Base-by-base conservation (phyloP, 2,113 vertebrate species). In the Oxygymnocypris stewartii region DNA sequence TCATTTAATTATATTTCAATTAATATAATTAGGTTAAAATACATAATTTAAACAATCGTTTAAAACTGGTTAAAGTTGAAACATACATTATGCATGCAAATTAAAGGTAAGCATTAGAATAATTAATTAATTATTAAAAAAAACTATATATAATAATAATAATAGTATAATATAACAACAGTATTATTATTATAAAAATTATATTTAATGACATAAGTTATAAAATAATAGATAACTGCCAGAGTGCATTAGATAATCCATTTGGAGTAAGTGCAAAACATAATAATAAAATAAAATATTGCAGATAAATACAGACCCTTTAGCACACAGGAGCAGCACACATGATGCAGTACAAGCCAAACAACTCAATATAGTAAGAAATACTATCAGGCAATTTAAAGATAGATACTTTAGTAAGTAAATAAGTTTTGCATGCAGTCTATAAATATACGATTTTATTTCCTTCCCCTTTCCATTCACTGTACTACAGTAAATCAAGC, bases 371-470 rank as follows among this genome's bases (percentile, higher is more conserved):
- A 79, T 20, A 59, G 4, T 37, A 20, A 59, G 35, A 75, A 81
- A 81, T 81, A 8, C 57, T 81, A 65, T 44, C 37, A 65, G 35
- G 7, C 59, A 81, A 81, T 42, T 65, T 13, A 63, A 61, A 65
- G 11, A 59, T 12, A 59, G 77, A 44, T 23, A 42, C 28, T 65
- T 44, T 31, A 47, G 59, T 65, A 80, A 42, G 12, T 79, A 59
- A 79, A 79, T 23, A 79, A n/a, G 20, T 37, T 79, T 20, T 37
- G 51, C 75, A 31, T 54, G 47, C 77, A 79, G 77, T 59, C 51
- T 59, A 79, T 79, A 59, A 59, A 79, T 79, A 79, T 59, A 11
- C 65, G 13, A 44, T 81, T 47, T 47, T 28, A 63, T 82, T 44
- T 63, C n/a, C 12, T 5, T n/a, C 37, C 16, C 37, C 9, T 79